Conservation (phyloP, 2,113 vertebrate species). For the Apistogramma diplotaenia region DNA sequence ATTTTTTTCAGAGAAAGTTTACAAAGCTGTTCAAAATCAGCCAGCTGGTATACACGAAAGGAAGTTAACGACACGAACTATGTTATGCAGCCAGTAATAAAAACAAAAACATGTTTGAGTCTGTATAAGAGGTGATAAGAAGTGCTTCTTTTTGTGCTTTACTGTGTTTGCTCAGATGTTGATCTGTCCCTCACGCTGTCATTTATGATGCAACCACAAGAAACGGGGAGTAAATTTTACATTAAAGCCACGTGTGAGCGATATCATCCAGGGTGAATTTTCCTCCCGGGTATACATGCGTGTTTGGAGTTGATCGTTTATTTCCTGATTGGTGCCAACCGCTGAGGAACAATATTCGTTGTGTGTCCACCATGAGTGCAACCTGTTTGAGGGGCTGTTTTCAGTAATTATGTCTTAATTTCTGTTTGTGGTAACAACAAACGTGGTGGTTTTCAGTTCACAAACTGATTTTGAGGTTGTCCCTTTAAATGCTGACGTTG, state of each 20-base stretch:
- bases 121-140: not conserved
- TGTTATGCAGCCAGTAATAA: not conserved
- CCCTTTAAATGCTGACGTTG: not conserved
- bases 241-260: not conserved
- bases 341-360: not conserved
- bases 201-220: constrained; percentile 1
- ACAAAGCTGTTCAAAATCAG: constrained; percentile 17
- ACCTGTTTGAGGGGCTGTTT: not conserved
- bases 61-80: not conserved
- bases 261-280: not conserved
- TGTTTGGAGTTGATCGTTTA: not conserved
- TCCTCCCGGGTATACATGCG: not conserved
- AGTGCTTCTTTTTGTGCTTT: constrained; percentile 24
- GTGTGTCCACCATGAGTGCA: not conserved
- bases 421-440: constrained; percentile 26
- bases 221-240: not conserved
- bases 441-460: constrained; percentile 17
- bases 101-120: constrained; percentile 7
- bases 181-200: not conserved
- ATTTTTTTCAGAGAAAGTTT: constrained; percentile 36
- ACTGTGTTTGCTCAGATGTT: constrained; percentile 12
- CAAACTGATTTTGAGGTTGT: constrained; percentile 20
- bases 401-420: constrained; percentile 29
- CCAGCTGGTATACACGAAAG: not conserved
- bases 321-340: constrained; percentile 2